Conservation (phyloP, 2,797 vertebrate species). For the Molossus alvarezi region DNA sequence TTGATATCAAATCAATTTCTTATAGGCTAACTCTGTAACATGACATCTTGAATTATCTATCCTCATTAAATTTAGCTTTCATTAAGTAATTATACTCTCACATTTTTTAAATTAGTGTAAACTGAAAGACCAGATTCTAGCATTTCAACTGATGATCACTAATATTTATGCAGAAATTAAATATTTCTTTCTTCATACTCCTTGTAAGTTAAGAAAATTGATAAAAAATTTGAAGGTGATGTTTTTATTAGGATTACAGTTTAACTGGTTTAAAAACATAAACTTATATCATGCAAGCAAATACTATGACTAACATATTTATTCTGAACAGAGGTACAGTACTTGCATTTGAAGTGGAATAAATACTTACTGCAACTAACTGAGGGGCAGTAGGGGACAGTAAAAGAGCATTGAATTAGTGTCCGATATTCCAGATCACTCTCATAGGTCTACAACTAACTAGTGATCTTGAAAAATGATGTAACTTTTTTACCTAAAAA, state of each 20-base stretch:
- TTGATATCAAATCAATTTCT: conserved; percentile 34
- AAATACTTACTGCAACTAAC: not conserved
- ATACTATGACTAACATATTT: not conserved
- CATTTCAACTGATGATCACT: conserved; percentile 51
- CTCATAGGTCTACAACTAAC: not conserved
- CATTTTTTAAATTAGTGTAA: not conserved
- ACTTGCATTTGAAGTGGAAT: not conserved
- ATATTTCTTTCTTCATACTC: not conserved
- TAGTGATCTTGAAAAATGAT: not conserved
- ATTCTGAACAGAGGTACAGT: not conserved
- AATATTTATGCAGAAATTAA: conserved; percentile 1
- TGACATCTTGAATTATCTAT: not conserved
- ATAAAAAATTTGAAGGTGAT: not conserved
- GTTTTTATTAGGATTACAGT: not conserved
- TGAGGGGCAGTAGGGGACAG: not conserved
- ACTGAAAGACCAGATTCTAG: not conserved
- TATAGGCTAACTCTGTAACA: not conserved
- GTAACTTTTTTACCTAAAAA: not conserved
- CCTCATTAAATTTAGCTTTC: conserved; percentile 34
- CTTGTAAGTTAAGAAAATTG: conserved; percentile 18
- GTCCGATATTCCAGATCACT: not conserved
- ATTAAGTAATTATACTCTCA: not conserved
- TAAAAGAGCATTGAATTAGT: not conserved
- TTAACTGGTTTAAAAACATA: conserved; percentile 14
- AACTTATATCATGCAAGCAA: not conserved